phyloP scores from a whole-genome alignment of 2,113 vertebrate genomes.

The Pyxicephalus adspersus region DNA sequence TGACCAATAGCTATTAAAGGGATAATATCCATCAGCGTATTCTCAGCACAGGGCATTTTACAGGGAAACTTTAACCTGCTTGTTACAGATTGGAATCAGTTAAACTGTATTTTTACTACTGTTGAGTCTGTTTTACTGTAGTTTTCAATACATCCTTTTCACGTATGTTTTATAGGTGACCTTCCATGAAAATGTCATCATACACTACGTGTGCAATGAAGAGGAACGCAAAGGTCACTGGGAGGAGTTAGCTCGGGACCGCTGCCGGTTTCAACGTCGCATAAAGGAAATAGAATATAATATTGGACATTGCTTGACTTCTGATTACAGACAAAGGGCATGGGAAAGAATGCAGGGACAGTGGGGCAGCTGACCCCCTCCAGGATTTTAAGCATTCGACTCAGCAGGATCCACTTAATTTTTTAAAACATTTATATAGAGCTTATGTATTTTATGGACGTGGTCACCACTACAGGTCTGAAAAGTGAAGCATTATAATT shows the following conservation, averaged over 20 bases:
- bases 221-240: conserved; percentile 91
- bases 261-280: conserved; percentile 85
- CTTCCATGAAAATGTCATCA: conserved; percentile 86
- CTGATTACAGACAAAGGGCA: conserved; percentile 76
- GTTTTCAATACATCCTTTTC: not conserved
- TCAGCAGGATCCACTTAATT: conserved; percentile 25
- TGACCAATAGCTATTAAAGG: too few relatives aligned
- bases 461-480: too few relatives aligned
- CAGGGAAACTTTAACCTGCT: too few relatives aligned
- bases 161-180: conserved; percentile 77
- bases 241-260: conserved; percentile 92
- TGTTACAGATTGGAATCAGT: too few relatives aligned
- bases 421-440: not conserved
- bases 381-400: not conserved
- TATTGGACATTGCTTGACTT: conserved; percentile 82
- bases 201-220: conserved; percentile 84
- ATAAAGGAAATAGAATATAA: conserved; percentile 86
- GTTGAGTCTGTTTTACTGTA: not conserved
- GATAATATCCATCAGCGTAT: too few relatives aligned
- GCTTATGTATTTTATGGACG: not conserved
- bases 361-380: conserved; percentile 50
- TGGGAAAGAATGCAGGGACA: conserved; percentile 43
- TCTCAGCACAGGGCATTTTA: too few relatives aligned
- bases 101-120: too few relatives aligned
- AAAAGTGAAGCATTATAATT: too few relatives aligned